Percentiles rank a stretch among this genome's conserved stretches.
Evolutionary conservation across 2,888 invertebrate genomes (phyloP).

Genomic region (Malachius bipustulatus): DNA sequence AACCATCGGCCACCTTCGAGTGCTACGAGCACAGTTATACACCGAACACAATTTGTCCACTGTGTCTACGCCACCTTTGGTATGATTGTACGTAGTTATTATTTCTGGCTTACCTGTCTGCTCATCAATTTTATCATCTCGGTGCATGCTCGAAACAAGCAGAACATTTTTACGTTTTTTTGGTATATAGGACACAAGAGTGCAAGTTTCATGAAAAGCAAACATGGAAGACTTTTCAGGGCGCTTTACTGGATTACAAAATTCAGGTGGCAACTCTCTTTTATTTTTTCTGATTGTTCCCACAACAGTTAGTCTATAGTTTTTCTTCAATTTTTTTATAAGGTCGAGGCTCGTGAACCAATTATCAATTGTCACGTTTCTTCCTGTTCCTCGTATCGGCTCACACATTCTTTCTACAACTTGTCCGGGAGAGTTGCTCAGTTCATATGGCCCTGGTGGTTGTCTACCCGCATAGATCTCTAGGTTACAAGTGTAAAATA

Average conservation of each 20-base stretch:
- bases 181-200: constrained; percentile 6
- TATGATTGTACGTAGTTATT: too few species aligned
- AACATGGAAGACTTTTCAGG: constrained; percentile 11
- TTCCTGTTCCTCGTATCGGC: constrained; percentile 18
- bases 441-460: constrained; percentile 20
- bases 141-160: constrained; percentile 4
- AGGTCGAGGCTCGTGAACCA: too few species aligned
- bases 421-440: constrained; percentile 12
- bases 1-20: too few species aligned
- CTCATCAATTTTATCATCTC: not conserved
- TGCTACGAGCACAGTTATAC: too few species aligned
- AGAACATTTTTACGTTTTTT: constrained; percentile 5
- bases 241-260: constrained; percentile 13
- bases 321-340: too few species aligned
- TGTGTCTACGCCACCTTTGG: too few species aligned
- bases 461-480: constrained; percentile 24
- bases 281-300: too few species aligned
- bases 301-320: too few species aligned
- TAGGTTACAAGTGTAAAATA: constrained; percentile 22
- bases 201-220: constrained; percentile 6
- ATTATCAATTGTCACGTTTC: constrained; percentile 25
- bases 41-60: too few species aligned
- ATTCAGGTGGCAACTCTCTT: constrained; percentile 16
- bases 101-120: too few species aligned
- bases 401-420: constrained; percentile 16